Base-by-base conservation (phyloP, 2,113 vertebrate species). In the Anhinga anhinga region DNA sequence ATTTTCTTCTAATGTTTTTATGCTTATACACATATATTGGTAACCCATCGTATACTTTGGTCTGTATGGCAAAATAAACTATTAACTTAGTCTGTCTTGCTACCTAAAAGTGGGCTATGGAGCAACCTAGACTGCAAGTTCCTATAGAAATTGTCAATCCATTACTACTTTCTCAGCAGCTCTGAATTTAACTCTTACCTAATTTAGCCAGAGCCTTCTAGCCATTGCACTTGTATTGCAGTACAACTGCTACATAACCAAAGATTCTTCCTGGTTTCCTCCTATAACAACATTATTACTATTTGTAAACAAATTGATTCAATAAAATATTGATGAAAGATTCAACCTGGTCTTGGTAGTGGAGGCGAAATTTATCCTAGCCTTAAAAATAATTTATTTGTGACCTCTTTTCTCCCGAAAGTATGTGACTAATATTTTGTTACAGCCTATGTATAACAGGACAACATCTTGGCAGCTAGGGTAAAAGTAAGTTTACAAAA, bases 391-490 rank as follows among this genome's bases (percentile, higher is more conserved):
- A 88, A 23, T 56, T 53, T 40, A 20, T 49, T n/a, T 55, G 47
- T 55, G 19, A 49, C 3, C 10, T 27, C 5, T 44, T 82, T 81
- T 74, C 9, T 55, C 5, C 27, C 5, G 5, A 40, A 69, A 6
- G 5, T 58, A 5, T 36, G 26, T 32, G 53, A 69, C 1, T 1
- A 53, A 44, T 70, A n/a, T 42, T 78, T 18, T 66, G 8, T 34
- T 74, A 70, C 12, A 61, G 8, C 1, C 0, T 45, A 32, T 0
- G 0, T 56, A 34, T 49, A 83, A 15, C 11, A 84, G 58, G 32
- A 44, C 34, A 84, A 26, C 4, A 69, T 52, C 6, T 59, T 90
- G 11, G 9, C 12, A 83, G 71, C 25, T 63, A n/a, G 21, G 40
- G 50, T 63, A 69, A 38, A 93, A 58, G 17, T 36, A 49, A 72